Percentiles rank a stretch among this genome's conserved stretches.
Evolutionary conservation across 2,797 vertebrate genomes (phyloP).

Genomic region (Mormyrus proboscirostris): DNA sequence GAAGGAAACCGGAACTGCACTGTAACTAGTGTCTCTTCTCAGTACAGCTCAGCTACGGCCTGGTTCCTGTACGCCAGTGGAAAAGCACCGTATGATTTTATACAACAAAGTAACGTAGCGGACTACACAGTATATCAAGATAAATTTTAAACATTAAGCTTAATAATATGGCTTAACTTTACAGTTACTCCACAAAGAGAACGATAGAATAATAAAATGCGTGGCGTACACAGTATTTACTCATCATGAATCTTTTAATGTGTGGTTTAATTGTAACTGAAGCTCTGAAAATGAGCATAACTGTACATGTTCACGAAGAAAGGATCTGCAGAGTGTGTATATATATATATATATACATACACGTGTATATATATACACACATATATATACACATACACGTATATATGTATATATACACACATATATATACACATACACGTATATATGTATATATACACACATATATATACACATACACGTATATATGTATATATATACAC

Average conservation of each 20-base stretch:
- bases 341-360: not conserved
- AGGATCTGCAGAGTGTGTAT: not conserved
- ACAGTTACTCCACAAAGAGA: not conserved
- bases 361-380: not conserved
- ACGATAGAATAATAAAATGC: not conserved
- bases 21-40: not conserved
- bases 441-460: not conserved
- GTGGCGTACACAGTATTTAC: not conserved
- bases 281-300: not conserved
- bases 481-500: not conserved
- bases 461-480: not conserved
- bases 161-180: not conserved
- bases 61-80: not conserved
- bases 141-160: not conserved
- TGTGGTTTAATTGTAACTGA: not conserved
- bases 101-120: not conserved
- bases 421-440: not conserved
- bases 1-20: not conserved
- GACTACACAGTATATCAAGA: not conserved
- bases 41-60: not conserved
- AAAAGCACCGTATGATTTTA: not conserved
- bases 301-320: not conserved
- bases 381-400: not conserved
- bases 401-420: not conserved
- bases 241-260: not conserved